These are phyloP conservation scores for Lathronympha strigana DNA, from an alignment of 2,888 invertebrate genomes.

Conservation along the genomic window DNA sequence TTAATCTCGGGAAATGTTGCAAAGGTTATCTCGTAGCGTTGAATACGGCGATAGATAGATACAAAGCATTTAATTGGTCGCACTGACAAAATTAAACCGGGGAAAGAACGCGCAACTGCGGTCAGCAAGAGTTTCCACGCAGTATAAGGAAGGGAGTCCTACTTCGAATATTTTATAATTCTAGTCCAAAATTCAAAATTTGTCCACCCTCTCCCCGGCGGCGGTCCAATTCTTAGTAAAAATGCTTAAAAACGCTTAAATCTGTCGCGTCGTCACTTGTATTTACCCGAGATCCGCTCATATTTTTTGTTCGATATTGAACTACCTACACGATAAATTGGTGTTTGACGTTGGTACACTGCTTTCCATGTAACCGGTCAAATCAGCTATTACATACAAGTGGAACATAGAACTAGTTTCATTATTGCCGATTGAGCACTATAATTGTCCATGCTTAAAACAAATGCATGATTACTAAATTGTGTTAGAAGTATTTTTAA, in stretches of 20 bases:
- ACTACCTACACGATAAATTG: too few species aligned
- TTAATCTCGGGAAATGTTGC: slow-evolving; percentile 43
- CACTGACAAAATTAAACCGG: slow-evolving; percentile 21
- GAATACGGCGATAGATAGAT: slow-evolving; percentile 19
- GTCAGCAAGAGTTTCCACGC: not conserved
- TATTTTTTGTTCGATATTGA: too few species aligned
- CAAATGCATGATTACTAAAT: slow-evolving; percentile 6
- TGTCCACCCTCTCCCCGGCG: too few species aligned
- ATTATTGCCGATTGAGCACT: slow-evolving; percentile 18
- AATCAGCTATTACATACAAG: slow-evolving; percentile 23
- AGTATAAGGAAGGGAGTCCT: too few species aligned
- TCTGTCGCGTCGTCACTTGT: too few species aligned
- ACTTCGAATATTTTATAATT: too few species aligned
- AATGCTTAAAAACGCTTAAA: too few species aligned
- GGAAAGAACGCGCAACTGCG: slow-evolving; percentile 14
- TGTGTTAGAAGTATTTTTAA: not conserved
- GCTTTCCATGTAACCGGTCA: slow-evolving; percentile 8
- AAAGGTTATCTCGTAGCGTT: slow-evolving; percentile 40
- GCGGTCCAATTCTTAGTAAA: too few species aligned
- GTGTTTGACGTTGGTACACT: too few species aligned
- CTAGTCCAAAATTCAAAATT: too few species aligned
- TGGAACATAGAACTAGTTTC: slow-evolving; percentile 17
- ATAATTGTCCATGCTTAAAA: slow-evolving; percentile 18
- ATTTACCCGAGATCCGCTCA: too few species aligned
- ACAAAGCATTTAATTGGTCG: slow-evolving; percentile 20